Evolutionary conservation across 2,113 vertebrate species (phyloP).

Genomic region (Macaca fascicularis): DNA sequence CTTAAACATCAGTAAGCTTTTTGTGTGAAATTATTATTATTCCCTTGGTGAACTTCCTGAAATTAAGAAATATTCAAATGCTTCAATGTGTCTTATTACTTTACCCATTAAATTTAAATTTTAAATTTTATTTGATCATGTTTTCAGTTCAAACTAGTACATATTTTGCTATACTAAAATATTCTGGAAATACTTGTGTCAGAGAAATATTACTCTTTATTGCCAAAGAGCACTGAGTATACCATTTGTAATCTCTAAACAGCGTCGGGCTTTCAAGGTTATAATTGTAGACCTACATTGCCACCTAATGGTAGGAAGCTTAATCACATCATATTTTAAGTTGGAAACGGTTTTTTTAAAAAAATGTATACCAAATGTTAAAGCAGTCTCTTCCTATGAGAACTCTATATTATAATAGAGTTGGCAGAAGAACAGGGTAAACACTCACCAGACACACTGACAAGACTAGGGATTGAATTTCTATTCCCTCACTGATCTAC

Average conservation of each 20-base stretch:
- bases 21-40: not conserved
- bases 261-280: not conserved
- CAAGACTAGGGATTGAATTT: not conserved
- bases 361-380: not conserved
- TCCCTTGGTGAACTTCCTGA: not conserved
- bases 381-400: not conserved
- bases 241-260: conserved; percentile 25
- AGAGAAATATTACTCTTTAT: not conserved
- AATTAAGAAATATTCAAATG: conserved; percentile 37
- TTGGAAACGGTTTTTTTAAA: not conserved
- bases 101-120: conserved; percentile 32
- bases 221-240: not conserved
- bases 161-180: not conserved
- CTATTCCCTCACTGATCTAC: not conserved
- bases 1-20: not conserved
- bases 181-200: not conserved
- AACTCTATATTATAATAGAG: not conserved
- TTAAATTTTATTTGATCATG: conserved; percentile 25
- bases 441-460: not conserved
- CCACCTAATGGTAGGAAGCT: conserved; percentile 50
- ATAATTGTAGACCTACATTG: not conserved
- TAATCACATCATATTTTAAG: conserved; percentile 26
- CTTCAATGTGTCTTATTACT: not conserved
- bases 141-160: not conserved
- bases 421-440: not conserved